Percentiles rank a stretch among this genome's conserved stretches.
These are phyloP conservation scores for Belgica antarctica DNA, from an alignment of 2,888 invertebrate genomes.

Conservation along the genomic window DNA sequence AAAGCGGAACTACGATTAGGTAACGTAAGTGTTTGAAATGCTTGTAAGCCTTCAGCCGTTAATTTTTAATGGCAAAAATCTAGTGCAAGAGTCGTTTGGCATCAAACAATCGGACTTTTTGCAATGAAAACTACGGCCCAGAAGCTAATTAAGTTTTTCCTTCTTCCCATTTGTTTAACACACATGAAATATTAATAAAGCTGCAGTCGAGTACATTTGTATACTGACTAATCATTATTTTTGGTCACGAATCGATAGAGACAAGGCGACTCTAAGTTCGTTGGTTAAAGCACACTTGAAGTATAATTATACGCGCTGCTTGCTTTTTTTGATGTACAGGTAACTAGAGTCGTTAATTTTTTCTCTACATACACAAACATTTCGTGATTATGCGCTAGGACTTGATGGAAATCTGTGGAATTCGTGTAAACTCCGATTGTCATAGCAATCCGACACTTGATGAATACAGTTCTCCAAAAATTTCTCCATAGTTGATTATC, in stretches of 20 bases:
- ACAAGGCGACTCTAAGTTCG: neutral
- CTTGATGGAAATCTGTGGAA: neutral
- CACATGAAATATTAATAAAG: slow-evolving; percentile 21
- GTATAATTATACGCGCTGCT: slow-evolving; percentile 5
- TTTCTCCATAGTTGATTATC: neutral
- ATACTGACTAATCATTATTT: neutral
- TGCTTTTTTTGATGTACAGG: neutral
- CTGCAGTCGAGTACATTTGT: neutral
- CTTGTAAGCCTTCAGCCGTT: neutral
- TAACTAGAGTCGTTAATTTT: neutral
- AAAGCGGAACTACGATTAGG: neutral
- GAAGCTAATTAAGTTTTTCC: neutral
- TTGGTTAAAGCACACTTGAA: slow-evolving; percentile 3
- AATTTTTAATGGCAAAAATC: neutral
- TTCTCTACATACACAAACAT: neutral
- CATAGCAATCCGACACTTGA: no score
- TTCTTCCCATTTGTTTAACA: neutral
- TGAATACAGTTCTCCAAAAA: no score
- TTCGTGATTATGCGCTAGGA: neutral
- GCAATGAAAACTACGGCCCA: neutral
- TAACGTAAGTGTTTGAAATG: neutral
- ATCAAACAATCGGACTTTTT: neutral
- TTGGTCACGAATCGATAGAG: slow-evolving; percentile 18
- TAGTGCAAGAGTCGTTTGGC: neutral
- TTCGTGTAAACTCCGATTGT: neutral